Percentiles rank a stretch among this genome's conserved stretches.
phyloP scores from a whole-genome alignment of 1,140 invertebrate species.

The Rhopalosiphum padi region DNA sequence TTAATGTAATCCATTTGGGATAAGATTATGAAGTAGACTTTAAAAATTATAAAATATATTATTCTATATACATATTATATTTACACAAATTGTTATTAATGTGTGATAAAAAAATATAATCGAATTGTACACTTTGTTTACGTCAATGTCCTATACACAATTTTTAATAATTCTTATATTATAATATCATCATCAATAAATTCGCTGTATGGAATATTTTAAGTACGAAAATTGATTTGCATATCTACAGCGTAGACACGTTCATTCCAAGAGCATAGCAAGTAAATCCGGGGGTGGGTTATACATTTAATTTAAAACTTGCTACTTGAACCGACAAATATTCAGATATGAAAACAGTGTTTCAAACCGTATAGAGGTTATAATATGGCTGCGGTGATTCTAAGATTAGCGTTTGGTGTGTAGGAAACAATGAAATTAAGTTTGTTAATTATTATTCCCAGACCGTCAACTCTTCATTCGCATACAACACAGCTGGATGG shows the following conservation, averaged over 20 bases:
- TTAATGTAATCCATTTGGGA: too few relatives aligned
- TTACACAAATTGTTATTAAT: neutral
- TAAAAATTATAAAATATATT: neutral
- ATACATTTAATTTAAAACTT: conserved; percentile 48
- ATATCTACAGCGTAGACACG: neutral
- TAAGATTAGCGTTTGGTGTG: conserved; percentile 36
- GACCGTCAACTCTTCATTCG: conserved; percentile 15
- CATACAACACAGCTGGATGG: neutral
- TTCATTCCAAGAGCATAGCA: neutral
- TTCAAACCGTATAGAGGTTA: conserved; percentile 26
- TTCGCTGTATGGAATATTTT: neutral
- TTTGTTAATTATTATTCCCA: conserved; percentile 53
- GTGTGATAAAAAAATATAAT: neutral
- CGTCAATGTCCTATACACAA: neutral
- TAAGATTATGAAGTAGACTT: too few relatives aligned
- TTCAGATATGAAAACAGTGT: conserved; percentile 31
- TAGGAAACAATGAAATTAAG: conserved; percentile 54
- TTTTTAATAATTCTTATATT: neutral
- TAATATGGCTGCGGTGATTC: conserved; percentile 28
- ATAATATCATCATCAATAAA: neutral
- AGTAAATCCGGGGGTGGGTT: neutral
- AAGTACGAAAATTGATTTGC: neutral
- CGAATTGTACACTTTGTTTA: neutral
- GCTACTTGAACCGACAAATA: conserved; percentile 46
- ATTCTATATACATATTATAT: neutral